These are phyloP conservation scores for Tetraodon nigroviridis DNA, from an alignment of 2,113 vertebrate species.

Conservation along the genomic window DNA sequence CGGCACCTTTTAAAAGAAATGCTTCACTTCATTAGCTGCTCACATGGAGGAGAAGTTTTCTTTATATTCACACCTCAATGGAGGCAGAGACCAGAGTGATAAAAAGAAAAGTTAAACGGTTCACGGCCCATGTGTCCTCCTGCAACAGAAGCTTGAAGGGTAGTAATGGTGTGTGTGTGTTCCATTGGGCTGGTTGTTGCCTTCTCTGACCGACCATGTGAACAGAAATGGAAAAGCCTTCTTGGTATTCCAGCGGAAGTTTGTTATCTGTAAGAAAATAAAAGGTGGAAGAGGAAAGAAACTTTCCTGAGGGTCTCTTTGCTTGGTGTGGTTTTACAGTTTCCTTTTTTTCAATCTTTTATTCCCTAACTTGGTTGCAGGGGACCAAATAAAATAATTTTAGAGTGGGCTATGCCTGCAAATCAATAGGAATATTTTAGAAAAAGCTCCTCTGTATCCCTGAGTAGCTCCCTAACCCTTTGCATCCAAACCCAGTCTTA, in stretches of 20 bases:
- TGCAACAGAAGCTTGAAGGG: slow-evolving; percentile 12
- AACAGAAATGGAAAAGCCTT: slow-evolving; percentile 10
- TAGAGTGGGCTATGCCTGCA: slow-evolving; percentile 33
- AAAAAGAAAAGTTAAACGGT: slow-evolving; percentile 25
- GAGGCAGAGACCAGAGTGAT: slow-evolving; percentile 31
- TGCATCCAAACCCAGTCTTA: slow-evolving; percentile 52
- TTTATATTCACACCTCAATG: slow-evolving; percentile 35
- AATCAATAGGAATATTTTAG: slow-evolving; percentile 53
- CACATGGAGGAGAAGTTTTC: slow-evolving; percentile 17
- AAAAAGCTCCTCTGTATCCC: slow-evolving; percentile 35
- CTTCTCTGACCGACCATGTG: background rate
- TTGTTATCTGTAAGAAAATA: slow-evolving; percentile 2
- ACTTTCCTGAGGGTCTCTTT: slow-evolving; percentile 22
- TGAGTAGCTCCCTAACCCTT: slow-evolving; percentile 38
- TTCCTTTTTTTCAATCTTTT: slow-evolving; percentile 15
- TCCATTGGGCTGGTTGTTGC: background rate
- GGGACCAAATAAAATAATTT: slow-evolving; percentile 31
- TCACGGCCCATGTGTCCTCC: slow-evolving; percentile 13
- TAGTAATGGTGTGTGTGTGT: slow-evolving; percentile 27
- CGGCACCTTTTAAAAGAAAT: slow-evolving; percentile 29
- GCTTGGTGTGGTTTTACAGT: slow-evolving; percentile 24
- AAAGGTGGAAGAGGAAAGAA: background rate
- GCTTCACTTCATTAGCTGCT: slow-evolving; percentile 47
- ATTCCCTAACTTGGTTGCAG: slow-evolving; percentile 8
- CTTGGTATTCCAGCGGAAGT: slow-evolving; percentile 6